Conservation (phyloP, 1,140 invertebrate genomes). For the Philaenus spumarius region DNA sequence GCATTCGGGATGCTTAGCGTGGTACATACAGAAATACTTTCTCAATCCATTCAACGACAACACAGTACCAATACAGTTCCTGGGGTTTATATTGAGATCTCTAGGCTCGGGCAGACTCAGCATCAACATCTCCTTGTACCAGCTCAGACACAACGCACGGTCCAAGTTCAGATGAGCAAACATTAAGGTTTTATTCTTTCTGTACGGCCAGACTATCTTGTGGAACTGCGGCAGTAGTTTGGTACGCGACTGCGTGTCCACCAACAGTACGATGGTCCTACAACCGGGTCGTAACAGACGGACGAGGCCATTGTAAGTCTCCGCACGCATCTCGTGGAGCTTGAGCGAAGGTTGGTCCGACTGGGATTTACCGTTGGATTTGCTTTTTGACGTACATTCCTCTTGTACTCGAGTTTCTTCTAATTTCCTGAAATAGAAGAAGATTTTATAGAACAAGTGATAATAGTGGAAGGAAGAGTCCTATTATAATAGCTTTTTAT, state of each 20-base stretch:
- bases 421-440: slow-evolving; percentile 48
- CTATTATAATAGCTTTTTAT: too few species aligned
- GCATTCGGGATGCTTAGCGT: slow-evolving; percentile 76
- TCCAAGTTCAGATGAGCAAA: slow-evolving; percentile 91
- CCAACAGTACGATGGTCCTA: slow-evolving; percentile 82
- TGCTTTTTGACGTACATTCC: slow-evolving; percentile 43
- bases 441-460: too few species aligned
- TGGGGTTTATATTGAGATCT: slow-evolving; percentile 86
- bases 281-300: slow-evolving; percentile 91
- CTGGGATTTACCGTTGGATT: slow-evolving; percentile 33
- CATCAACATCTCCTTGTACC: slow-evolving; percentile 87
- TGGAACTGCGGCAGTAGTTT: slow-evolving; percentile 87
- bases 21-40: slow-evolving; percentile 98
- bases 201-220: slow-evolving; percentile 88
- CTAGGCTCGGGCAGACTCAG: slow-evolving; percentile 72
- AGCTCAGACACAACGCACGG: slow-evolving; percentile 56
- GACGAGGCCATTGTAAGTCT: slow-evolving; percentile 93
- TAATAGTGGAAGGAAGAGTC: too few species aligned
- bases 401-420: slow-evolving; percentile 66
- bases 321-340: slow-evolving; percentile 86
- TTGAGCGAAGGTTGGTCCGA: slow-evolving; percentile 57
- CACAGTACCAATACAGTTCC: slow-evolving; percentile 96
- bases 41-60: slow-evolving; percentile 91
- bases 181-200: slow-evolving; percentile 89
- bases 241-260: slow-evolving; percentile 80